Conservation (phyloP, 2,888 invertebrate species). For the Julus scanicus region DNA sequence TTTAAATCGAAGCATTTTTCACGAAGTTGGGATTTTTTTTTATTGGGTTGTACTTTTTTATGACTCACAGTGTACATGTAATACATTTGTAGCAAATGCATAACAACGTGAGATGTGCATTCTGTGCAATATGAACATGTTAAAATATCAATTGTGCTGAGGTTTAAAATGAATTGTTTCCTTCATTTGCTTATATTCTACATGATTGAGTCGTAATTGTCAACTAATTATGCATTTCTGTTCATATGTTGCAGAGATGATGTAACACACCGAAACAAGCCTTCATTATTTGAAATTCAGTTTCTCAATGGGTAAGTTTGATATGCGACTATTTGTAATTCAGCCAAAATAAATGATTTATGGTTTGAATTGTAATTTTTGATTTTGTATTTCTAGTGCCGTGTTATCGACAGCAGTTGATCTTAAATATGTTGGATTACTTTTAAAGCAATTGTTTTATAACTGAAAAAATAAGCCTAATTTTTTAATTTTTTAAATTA, state of each 20-base stretch:
- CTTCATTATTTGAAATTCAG: background rate
- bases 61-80: no score
- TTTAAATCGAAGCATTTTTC: no score
- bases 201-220: background rate
- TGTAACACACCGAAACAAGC: conserved; percentile 10
- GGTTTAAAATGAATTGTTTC: no score
- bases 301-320: background rate
- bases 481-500: background rate
- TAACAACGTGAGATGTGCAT: background rate
- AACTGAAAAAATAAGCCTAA: background rate
- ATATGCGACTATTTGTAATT: background rate
- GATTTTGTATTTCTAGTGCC: conserved; percentile 9
- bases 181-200: no score
- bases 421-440: conserved; percentile 32
- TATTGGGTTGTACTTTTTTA: no score
- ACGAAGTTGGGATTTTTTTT: no score
- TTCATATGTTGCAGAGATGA: conserved; percentile 11
- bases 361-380: background rate
- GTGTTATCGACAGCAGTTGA: conserved; percentile 34
- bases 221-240: background rate
- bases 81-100: no score
- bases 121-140: background rate
- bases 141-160: background rate
- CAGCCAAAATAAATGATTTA: background rate
- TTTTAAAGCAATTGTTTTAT: background rate